These are phyloP conservation scores for Chaunax sp. DNA, from an alignment of 2,797 vertebrate species.

Conservation along the genomic window DNA sequence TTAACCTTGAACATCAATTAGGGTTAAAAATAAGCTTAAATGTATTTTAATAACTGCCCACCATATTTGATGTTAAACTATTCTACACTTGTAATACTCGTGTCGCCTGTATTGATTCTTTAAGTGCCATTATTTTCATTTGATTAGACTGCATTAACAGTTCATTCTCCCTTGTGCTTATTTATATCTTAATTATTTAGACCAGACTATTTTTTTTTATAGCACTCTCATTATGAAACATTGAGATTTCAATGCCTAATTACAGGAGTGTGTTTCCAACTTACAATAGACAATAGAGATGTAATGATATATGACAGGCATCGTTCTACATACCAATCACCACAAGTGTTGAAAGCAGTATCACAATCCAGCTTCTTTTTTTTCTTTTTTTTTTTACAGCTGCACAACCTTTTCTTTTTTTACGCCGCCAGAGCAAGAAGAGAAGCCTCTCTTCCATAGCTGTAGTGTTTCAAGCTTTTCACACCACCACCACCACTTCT, in stretches of 20 bases:
- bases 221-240: constrained; percentile 57
- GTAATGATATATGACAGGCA: constrained; percentile 68
- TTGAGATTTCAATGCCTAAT: constrained; percentile 71
- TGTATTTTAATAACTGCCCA: constrained; percentile 80
- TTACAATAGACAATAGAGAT: constrained; percentile 66
- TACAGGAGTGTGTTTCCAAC: constrained; percentile 69
- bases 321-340: constrained; percentile 70
- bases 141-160: constrained; percentile 63
- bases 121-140: constrained; percentile 54
- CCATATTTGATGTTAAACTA: constrained; percentile 59
- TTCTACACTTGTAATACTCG: constrained; percentile 25
- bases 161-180: constrained; percentile 61
- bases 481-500: constrained; percentile 42
- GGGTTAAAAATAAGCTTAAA: constrained; percentile 84
- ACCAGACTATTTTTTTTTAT: constrained; percentile 40
- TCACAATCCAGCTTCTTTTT: constrained; percentile 33
- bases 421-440: too few relatives aligned
- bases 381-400: constrained; percentile 25
- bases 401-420: constrained; percentile 4
- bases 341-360: constrained; percentile 38
- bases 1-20: constrained; percentile 89
- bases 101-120: constrained; percentile 54
- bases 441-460: constrained; percentile 24
- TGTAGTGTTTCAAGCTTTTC: constrained; percentile 52
- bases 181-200: constrained; percentile 74